Conservation (phyloP, 53 echinoderm and acorn worm genomes). For the Paracentrotus lividus region DNA sequence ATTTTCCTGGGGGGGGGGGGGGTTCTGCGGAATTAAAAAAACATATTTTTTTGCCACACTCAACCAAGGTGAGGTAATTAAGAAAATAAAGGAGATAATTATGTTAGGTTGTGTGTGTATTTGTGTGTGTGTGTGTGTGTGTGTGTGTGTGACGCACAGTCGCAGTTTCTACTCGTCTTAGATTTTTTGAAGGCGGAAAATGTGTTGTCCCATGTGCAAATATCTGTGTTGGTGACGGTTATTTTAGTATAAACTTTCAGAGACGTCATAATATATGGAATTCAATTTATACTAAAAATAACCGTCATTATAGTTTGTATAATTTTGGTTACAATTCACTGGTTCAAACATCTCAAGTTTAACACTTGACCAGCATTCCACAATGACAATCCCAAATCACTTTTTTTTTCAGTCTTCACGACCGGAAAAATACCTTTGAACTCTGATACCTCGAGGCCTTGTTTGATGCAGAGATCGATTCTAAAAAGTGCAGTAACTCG, state of each 20-base stretch:
- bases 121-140: not conserved
- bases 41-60: not conserved
- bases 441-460: not conserved
- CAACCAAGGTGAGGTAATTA: too few relatives aligned
- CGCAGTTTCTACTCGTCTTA: too few relatives aligned
- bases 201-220: not conserved
- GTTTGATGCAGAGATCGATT: not conserved
- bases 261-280: too few relatives aligned
- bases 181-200: not conserved
- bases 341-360: not conserved
- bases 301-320: too few relatives aligned
- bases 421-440: not conserved
- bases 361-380: not conserved
- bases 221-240: too few relatives aligned
- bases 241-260: too few relatives aligned
- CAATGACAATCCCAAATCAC: not conserved
- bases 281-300: too few relatives aligned
- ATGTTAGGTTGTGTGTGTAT: not conserved
- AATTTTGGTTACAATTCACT: too few relatives aligned
- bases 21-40: not conserved
- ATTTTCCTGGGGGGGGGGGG: not conserved
- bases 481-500: constrained; percentile 38
- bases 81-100: too few relatives aligned
- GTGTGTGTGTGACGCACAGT: too few relatives aligned
- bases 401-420: not conserved